Base-by-base conservation (phyloP, 2,113 vertebrate genomes). In the Phycodurus eques region DNA sequence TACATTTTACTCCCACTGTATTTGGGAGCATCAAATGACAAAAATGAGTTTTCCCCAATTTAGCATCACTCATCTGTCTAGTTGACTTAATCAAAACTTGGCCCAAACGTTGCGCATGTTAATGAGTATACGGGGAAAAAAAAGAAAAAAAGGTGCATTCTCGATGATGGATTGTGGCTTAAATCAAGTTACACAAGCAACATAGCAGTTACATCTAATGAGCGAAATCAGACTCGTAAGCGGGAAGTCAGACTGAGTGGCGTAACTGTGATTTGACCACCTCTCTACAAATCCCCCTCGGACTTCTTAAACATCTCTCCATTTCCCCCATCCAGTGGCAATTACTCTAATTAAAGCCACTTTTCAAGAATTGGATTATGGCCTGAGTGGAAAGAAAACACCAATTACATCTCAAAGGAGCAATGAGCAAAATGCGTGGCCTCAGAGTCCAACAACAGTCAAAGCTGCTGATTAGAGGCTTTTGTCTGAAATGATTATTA, bases 321-420 rank as follows among this genome's bases (percentile, higher is more conserved):
- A 60, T 59, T 70, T 60, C 53, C 63, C 31, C 31, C 61, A 15
- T 61, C 31, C 31, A 68, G 69, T 35, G 60, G n/a, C 69, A 67
- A 75, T 73, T 51, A 67, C 59, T 54, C 53, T 71, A 62, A 69
- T 51, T 67, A 57, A 69, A 70, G 14, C 14, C 44, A 66, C 63
- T 74, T 76, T 70, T 78, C 47, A 31, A 57, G 15, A 78, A 78
- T 44, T 9, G 53, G 56, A 75, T 64, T 62, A 63, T 6, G 60
- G 22, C 49, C 70, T 71, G 0, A 68, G 59, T 33, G n/a, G 47
- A 8, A 68, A 49, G 62, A 60, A 78, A 78, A 73, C 71, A 69
- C 51, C 49, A 75, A 77, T 79, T 65, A 77, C 17, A 54, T 47
- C 67, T 47, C 67, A 68, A 73, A 56, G 14, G 43, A 68, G 60